Percentiles rank a stretch among this genome's conserved stretches.
Conservation (phyloP, 1,140 invertebrate genomes). For the Papilio polytes region DNA sequence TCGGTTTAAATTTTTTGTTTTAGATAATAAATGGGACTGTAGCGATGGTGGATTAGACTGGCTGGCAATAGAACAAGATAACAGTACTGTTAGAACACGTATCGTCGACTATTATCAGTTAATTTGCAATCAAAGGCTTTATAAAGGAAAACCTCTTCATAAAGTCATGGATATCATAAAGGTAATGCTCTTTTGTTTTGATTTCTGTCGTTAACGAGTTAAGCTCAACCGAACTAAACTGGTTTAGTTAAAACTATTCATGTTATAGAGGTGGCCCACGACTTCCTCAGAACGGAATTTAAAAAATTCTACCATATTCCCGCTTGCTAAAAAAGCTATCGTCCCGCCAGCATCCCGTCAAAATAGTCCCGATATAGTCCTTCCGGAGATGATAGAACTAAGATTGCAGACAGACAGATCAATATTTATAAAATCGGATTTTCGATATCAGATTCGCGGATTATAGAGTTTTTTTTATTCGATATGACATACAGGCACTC, state of each 20-base stretch:
- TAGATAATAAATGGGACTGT: constrained; percentile 81
- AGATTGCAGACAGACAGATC: too few relatives aligned
- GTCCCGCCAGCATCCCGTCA: too few relatives aligned
- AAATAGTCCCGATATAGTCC: too few relatives aligned
- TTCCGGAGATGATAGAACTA: too few relatives aligned
- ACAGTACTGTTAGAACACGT: constrained; percentile 60
- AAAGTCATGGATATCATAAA: constrained; percentile 80
- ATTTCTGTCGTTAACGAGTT: constrained; percentile 5
- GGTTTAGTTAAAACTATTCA: not conserved
- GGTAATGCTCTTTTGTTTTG: constrained; percentile 49
- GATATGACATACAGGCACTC: too few relatives aligned
- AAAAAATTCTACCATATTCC: too few relatives aligned
- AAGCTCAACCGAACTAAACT: not conserved
- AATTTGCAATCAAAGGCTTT: constrained; percentile 76
- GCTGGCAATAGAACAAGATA: constrained; percentile 75
- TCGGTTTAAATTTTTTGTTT: constrained; percentile 38
- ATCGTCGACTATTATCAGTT: constrained; percentile 75
- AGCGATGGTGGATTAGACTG: constrained; percentile 79
- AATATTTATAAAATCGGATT: too few relatives aligned
- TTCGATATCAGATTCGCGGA: too few relatives aligned
- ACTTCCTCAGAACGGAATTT: too few relatives aligned
- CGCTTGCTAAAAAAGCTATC: too few relatives aligned
- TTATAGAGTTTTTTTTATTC: too few relatives aligned
- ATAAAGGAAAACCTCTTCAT: constrained; percentile 77
- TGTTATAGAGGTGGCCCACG: too few relatives aligned